Conservation (phyloP, 2,113 vertebrate species). For the Limanda limanda region DNA sequence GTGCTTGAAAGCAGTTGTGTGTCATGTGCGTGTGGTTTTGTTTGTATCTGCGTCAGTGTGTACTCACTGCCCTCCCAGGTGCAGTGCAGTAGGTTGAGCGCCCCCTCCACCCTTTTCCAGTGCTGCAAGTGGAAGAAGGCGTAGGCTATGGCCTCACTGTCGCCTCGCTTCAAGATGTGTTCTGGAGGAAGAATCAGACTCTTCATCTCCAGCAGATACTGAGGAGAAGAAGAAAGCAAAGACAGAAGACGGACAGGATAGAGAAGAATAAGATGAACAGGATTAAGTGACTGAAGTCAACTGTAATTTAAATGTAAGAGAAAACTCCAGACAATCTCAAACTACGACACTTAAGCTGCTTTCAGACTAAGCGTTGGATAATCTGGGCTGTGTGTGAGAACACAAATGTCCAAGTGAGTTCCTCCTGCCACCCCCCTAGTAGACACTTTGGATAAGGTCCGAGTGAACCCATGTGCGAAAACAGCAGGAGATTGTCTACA, state of each 20-base stretch:
- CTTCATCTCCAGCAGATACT: constrained; percentile 99
- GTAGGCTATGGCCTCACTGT: constrained; percentile 98
- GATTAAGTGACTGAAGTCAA: neutral
- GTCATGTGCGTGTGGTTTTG: constrained; percentile 10
- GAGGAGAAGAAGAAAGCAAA: constrained; percentile 58
- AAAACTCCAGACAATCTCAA: neutral
- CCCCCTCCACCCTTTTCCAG: constrained; percentile 98
- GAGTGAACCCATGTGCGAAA: too few species aligned
- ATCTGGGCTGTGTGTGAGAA: too few species aligned
- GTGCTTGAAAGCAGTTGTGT: neutral
- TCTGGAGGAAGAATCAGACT: constrained; percentile 98
- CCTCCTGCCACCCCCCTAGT: too few species aligned
- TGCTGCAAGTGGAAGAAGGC: constrained; percentile 99
- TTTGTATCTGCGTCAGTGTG: constrained; percentile 20
- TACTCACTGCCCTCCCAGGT: constrained; percentile 99
- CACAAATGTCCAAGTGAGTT: too few species aligned
- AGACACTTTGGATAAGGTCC: too few species aligned
- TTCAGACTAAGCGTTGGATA: too few species aligned
- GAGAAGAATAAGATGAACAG: neutral
- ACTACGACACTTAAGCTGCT: too few species aligned
- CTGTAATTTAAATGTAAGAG: too few species aligned
- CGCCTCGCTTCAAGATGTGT: constrained; percentile 98
- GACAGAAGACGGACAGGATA: neutral
- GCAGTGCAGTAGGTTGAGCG: constrained; percentile 98
- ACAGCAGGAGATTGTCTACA: too few species aligned